phyloP scores from a whole-genome alignment of 2,888 invertebrate species.

The Lasioglossum figueresi region DNA sequence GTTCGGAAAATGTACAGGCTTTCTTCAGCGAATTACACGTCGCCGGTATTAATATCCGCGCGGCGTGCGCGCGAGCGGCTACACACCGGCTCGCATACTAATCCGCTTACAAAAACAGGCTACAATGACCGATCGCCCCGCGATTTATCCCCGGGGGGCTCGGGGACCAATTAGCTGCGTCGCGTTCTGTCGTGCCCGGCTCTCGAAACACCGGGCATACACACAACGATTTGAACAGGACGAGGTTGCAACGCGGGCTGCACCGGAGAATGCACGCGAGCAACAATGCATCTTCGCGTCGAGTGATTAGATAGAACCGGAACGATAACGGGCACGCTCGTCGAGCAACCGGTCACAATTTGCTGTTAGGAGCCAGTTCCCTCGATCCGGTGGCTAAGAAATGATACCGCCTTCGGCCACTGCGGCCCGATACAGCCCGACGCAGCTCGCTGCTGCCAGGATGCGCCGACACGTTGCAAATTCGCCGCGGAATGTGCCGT shows the following conservation, averaged over 20 bases:
- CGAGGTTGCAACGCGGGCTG: slow-evolving; percentile 72
- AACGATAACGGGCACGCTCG: slow-evolving; percentile 53
- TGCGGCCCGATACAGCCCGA: not conserved
- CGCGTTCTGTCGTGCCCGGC: not conserved
- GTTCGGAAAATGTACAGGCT: slow-evolving; percentile 5
- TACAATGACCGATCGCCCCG: slow-evolving; percentile 19
- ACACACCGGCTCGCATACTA: slow-evolving; percentile 8
- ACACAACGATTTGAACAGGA: not conserved
- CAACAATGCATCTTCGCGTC: slow-evolving; percentile 78
- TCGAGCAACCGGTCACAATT: slow-evolving; percentile 46
- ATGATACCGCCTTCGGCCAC: slow-evolving; percentile 44
- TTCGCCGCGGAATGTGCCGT: slow-evolving; percentile 51
- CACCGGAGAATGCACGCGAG: slow-evolving; percentile 58
- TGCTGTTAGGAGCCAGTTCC: slow-evolving; percentile 35
- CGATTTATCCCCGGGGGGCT: slow-evolving; percentile 22
- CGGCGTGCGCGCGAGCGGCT: not conserved
- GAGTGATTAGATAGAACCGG: slow-evolving; percentile 77
- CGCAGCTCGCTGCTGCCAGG: slow-evolving; percentile 1
- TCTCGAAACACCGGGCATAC: not conserved
- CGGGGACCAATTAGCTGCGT: slow-evolving; percentile 31
- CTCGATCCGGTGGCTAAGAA: slow-evolving; percentile 48
- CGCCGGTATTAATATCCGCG: slow-evolving; percentile 23
- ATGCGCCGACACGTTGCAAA: slow-evolving; percentile 64
- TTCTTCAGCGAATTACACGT: slow-evolving; percentile 1
- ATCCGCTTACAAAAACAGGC: slow-evolving; percentile 36